Conservation (phyloP, 37 sponge, comb jelly and placozoan species). For the Agelas oroides region DNA sequence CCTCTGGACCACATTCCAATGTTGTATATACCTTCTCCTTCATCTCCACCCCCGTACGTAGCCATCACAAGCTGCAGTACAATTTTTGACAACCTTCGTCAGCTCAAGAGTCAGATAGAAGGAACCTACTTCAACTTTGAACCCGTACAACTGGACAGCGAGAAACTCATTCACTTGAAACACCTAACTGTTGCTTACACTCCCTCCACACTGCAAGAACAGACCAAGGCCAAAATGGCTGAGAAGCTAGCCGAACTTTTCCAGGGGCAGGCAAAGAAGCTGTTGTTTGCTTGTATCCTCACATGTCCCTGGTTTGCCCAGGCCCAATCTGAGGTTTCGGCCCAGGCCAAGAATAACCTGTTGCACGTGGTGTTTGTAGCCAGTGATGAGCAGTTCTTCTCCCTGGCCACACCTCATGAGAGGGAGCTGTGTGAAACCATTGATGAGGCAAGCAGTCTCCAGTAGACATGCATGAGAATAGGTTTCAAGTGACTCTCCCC, state of each 20-base stretch:
- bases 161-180: constrained; percentile 29
- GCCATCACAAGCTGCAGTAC: constrained; percentile 17
- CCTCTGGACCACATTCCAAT: no score
- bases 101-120: constrained; percentile 71
- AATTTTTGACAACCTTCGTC: constrained; percentile 43
- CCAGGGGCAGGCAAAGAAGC: constrained; percentile 52
- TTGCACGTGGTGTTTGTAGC: constrained; percentile 73
- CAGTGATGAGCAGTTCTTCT: constrained; percentile 75
- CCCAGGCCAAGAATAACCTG: constrained; percentile 54
- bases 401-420: constrained; percentile 72
- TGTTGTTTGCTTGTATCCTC: constrained; percentile 61
- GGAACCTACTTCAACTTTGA: constrained; percentile 52
- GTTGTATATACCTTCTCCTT: no score
- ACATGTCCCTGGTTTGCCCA: constrained; percentile 78
- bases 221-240: constrained; percentile 41
- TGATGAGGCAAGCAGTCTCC: constrained; percentile 32
- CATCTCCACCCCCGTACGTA: background rate
- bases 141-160: constrained; percentile 38
- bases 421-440: constrained; percentile 60
- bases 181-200: constrained; percentile 59
- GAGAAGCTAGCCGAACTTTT: constrained; percentile 41
- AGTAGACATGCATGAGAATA: no score
- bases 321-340: constrained; percentile 60
- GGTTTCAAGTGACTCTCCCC: background rate
- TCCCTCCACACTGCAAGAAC: constrained; percentile 51